phyloP scores from a whole-genome alignment of 2,113 vertebrate species.

The Addax nasomaculatus region DNA sequence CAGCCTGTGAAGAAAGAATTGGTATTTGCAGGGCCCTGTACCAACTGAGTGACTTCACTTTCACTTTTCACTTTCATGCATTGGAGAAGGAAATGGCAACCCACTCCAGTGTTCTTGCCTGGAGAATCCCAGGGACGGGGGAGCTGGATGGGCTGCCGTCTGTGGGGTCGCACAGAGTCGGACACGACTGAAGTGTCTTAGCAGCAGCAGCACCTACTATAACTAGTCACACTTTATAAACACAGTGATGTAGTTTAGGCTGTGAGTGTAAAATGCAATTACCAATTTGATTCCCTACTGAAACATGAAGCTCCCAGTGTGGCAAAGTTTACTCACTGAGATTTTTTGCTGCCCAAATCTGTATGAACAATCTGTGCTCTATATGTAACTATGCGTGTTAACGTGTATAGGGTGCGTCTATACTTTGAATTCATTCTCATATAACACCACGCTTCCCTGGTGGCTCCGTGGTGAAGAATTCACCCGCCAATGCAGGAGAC shows the following conservation, averaged over 20 bases:
- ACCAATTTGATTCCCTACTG: not conserved
- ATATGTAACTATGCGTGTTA: no score
- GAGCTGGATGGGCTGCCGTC: no score
- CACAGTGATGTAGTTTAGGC: not conserved
- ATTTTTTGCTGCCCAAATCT: not conserved
- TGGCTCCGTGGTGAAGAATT: not conserved
- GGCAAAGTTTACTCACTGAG: not conserved
- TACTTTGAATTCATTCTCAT: not conserved
- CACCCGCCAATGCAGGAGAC: not conserved
- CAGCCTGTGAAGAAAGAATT: not conserved
- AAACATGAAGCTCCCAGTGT: no score
- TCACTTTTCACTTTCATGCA: no score
- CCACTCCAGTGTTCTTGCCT: no score
- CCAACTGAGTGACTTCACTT: not conserved
- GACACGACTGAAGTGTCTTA: no score
- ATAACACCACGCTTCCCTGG: not conserved
- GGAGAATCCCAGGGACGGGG: no score
- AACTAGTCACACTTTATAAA: not conserved
- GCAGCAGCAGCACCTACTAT: not conserved
- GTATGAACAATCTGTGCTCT: accelerated
- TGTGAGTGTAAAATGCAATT: not conserved
- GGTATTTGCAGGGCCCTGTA: not conserved
- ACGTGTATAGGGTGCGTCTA: accelerated
- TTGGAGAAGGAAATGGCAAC: no score
- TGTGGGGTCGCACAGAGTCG: no score